Evolutionary conservation across 1,140 invertebrate species (phyloP).

Genomic region (Drosophila lowei): DNA sequence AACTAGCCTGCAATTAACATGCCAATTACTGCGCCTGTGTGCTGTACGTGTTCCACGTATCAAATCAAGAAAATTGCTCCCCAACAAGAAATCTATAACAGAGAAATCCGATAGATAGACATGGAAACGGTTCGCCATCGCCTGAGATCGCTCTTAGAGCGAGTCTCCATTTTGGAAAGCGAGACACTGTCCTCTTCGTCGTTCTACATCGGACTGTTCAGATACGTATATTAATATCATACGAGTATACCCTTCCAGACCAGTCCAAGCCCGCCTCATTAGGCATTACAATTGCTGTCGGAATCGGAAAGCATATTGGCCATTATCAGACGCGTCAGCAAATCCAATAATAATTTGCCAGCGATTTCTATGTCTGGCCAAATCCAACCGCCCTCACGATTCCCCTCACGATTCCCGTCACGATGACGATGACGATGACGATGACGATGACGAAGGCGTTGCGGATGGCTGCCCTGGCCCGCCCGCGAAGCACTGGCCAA

Average conservation of each 20-base stretch:
- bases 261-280: constrained; percentile 26
- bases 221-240: constrained; percentile 32
- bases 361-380: constrained; percentile 20
- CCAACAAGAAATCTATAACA: constrained; percentile 57
- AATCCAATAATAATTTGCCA: constrained; percentile 27
- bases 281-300: constrained; percentile 34
- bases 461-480: no score
- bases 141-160: constrained; percentile 11
- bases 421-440: no score
- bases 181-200: constrained; percentile 1
- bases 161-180: constrained; percentile 16
- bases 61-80: constrained; percentile 54
- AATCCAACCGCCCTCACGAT: background rate
- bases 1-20: constrained; percentile 74
- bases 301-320: constrained; percentile 36
- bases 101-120: constrained; percentile 32
- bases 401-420: constrained; percentile 5
- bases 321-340: constrained; percentile 26
- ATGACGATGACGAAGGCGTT: no score
- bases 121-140: constrained; percentile 15
- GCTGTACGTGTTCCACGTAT: constrained; percentile 28
- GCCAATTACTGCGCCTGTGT: constrained; percentile 59
- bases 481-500: no score
- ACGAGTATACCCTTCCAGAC: constrained; percentile 11
- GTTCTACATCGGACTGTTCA: constrained; percentile 8